A percentile compares a stretch with the other conserved stretches of the same genome.
These are phyloP conservation scores for Tetramorium parvispinum DNA, from an alignment of 1,140 invertebrate species.

Conservation along the genomic window DNA sequence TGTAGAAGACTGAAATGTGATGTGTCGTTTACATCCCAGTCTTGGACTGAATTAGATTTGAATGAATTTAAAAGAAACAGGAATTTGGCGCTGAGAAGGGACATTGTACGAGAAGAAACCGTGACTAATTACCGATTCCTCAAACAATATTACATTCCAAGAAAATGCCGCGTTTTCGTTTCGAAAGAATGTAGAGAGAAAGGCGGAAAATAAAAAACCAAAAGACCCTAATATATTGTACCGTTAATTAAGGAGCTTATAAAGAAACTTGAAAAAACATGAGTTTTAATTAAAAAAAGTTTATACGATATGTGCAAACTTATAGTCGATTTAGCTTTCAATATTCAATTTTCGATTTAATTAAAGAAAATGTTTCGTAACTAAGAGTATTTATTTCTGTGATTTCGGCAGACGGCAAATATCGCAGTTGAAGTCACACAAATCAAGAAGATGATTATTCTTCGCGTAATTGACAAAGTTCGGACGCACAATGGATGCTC, in stretches of 20 bases:
- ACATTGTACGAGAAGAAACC: constrained; percentile 43
- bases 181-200: not conserved
- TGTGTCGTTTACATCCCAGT: not conserved
- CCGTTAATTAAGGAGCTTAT: constrained; percentile 13
- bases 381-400: not conserved
- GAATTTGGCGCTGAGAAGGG: constrained; percentile 4
- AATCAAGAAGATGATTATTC: not conserved
- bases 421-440: not conserved
- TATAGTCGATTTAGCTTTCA: not conserved
- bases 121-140: constrained; percentile 46
- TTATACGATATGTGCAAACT: not conserved
- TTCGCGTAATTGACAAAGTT: constrained; percentile 15
- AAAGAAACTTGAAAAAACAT: not conserved
- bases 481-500: constrained; percentile 11
- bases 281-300: not conserved
- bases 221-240: not conserved
- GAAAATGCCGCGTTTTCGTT: not conserved
- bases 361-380: not conserved
- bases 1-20: constrained; percentile 10
- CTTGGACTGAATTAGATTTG: too few species aligned
- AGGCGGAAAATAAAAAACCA: not conserved
- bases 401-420: not conserved
- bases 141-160: constrained; percentile 9
- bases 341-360: not conserved
- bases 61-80: not conserved